A percentile compares a stretch with the other conserved stretches of the same genome.
Evolutionary conservation across 2,797 vertebrate species (phyloP).

Genomic region (Melanotaenia trifasciata): DNA sequence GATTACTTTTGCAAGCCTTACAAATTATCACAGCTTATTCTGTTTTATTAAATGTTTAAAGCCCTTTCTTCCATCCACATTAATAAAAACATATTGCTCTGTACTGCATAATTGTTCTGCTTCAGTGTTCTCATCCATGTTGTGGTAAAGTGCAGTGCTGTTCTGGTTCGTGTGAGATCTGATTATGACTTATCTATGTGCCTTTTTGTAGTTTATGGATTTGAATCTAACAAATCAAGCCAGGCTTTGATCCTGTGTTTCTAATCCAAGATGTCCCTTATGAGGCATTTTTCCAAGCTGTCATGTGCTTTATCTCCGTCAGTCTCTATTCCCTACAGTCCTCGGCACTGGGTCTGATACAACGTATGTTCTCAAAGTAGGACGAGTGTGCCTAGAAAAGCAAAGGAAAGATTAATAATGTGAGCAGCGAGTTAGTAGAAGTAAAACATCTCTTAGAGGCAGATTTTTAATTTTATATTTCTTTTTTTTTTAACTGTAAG

Average conservation of each 20-base stretch:
- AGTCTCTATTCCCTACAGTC: slow-evolving; percentile 58
- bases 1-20: slow-evolving; percentile 34
- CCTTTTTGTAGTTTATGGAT: slow-evolving; percentile 44
- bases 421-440: slow-evolving; percentile 19
- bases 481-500: background rate
- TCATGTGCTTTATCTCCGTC: slow-evolving; percentile 60
- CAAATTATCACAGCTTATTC: slow-evolving; percentile 10
- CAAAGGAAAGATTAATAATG: slow-evolving; percentile 23
- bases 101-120: slow-evolving; percentile 1
- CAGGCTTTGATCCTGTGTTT: slow-evolving; percentile 51
- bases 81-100: background rate
- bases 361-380: slow-evolving; percentile 65
- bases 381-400: slow-evolving; percentile 50
- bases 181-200: slow-evolving; percentile 41
- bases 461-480: background rate
- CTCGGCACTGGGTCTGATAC: slow-evolving; percentile 42
- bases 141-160: slow-evolving; percentile 12
- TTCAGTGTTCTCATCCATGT: slow-evolving; percentile 14
- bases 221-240: slow-evolving; percentile 54
- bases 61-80: slow-evolving; percentile 6
- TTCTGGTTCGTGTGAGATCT: slow-evolving; percentile 13
- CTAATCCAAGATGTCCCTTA: slow-evolving; percentile 56
- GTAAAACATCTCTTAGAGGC: background rate
- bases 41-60: slow-evolving; percentile 18
- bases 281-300: slow-evolving; percentile 60